Evolutionary conservation across 2,797 vertebrate species (phyloP), one percentile per base, ranked within the genome.

Genomic region (Xiphorhynchus erythropygius): DNA sequence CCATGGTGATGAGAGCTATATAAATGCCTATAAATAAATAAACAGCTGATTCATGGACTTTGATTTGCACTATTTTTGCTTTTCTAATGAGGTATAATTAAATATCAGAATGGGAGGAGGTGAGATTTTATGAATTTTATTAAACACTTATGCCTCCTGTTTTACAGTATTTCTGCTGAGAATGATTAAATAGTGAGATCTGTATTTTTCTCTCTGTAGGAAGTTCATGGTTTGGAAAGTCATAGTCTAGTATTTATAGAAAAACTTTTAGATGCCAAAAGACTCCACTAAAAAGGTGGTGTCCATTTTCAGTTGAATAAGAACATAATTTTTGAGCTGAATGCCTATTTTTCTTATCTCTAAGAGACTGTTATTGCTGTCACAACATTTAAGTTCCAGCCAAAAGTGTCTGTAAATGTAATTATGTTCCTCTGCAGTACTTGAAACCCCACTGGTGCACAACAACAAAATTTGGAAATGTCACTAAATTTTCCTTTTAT

Each of bases 21-120:
- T 84, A 90, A 94, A 90, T 87, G 70, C 47, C 84, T 97, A 94
- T 95, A 95, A 96, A 97, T 96, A 96, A 94, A 93, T 84, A 91
- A 96, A 89, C 91, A 95, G 81, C 92, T 95, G 92, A 95, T 84
- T 94, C 80, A 86, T 76, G 39, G 80, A 71, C 94, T 95, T 94
- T 53, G 68, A 89, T 90, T 95, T 93, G 82, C 46, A 22, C 49
- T 71, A 64, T 87, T 94, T 95, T 92, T 87, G 47, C 82, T 89
- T 94, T 90, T 70, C 78, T 83, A 89, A 94, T 94, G 89, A 77
- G 53, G 68, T 64, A 65, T 60, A 92, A 85, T 89, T 93, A 94
- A 93, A 80, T 85, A 87, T 37, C 75, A 87, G 39, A 89, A 89
- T 64, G 17, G 41, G 68, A 82, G 49, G 57, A 84, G 44, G 68